phyloP scores from a whole-genome alignment of 2,888 invertebrate genomes.

The Acrobasis consociella region DNA sequence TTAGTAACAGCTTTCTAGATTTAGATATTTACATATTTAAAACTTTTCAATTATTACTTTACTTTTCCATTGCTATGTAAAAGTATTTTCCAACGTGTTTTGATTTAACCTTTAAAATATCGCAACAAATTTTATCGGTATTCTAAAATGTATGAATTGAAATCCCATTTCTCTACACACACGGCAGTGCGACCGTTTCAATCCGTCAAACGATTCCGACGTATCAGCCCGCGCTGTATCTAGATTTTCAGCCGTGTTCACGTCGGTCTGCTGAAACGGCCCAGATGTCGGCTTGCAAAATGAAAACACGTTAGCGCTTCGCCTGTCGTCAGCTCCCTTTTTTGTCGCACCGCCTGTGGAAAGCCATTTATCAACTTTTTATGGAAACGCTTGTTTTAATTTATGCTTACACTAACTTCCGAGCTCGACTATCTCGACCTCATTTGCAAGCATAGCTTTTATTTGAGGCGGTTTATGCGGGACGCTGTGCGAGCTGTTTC shows the following conservation, averaged over 20 bases:
- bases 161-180: slow-evolving; percentile 7
- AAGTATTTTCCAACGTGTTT: too few species aligned
- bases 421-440: slow-evolving; percentile 72
- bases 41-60: too few species aligned
- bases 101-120: too few species aligned
- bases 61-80: too few species aligned
- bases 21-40: too few species aligned
- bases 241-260: slow-evolving; percentile 37
- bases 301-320: slow-evolving; percentile 76
- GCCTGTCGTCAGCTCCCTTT: slow-evolving; percentile 69
- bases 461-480: slow-evolving; percentile 63
- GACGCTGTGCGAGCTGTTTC: slow-evolving; percentile 49
- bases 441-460: slow-evolving; percentile 69
- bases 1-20: too few species aligned
- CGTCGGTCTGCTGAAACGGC: slow-evolving; percentile 57
- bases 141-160: not conserved
- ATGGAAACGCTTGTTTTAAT: slow-evolving; percentile 79
- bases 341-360: slow-evolving; percentile 73
- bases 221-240: slow-evolving; percentile 27
- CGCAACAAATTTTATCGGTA: not conserved
- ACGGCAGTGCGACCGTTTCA: slow-evolving; percentile 12
- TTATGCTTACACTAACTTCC: slow-evolving; percentile 77
- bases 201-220: slow-evolving; percentile 30
- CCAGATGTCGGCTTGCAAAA: slow-evolving; percentile 77
- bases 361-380: slow-evolving; percentile 81